Conservation (phyloP, 1,140 invertebrate species). For the Holcopasites calliopsidis region DNA sequence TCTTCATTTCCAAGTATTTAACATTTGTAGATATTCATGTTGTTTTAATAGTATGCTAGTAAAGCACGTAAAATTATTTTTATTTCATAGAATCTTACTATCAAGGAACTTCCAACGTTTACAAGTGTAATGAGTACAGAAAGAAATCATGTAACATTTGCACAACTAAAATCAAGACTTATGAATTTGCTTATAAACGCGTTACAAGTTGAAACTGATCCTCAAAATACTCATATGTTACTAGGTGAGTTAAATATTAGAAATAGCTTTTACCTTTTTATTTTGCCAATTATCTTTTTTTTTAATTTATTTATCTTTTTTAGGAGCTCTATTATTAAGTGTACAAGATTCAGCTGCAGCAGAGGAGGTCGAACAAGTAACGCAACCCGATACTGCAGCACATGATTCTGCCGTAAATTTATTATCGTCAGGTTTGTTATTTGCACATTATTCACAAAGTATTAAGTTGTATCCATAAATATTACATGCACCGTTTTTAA, state of each 20-base stretch:
- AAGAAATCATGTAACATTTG: conserved; percentile 84
- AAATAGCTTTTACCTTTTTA: background rate
- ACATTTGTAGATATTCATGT: conserved; percentile 17
- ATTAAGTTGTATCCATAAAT: conserved; percentile 35
- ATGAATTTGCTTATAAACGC: conserved; percentile 93
- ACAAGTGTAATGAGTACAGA: conserved; percentile 76
- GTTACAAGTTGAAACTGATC: conserved; percentile 91
- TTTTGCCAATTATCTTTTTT: too few species aligned
- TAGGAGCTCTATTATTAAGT: conserved; percentile 86
- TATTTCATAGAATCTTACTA: conserved; percentile 83
- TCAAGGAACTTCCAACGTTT: conserved; percentile 85
- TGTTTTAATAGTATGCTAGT: background rate
- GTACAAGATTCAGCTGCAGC: conserved; percentile 90
- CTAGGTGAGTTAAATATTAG: conserved; percentile 81
- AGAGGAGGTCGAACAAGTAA: conserved; percentile 86
- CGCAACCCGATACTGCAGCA: conserved; percentile 79
- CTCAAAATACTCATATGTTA: conserved; percentile 94
- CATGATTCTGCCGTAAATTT: conserved; percentile 84
- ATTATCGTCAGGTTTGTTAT: conserved; percentile 84
- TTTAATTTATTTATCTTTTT: background rate
- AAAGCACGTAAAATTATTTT: conserved; percentile 10
- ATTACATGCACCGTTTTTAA: conserved; percentile 48
- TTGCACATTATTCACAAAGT: background rate
- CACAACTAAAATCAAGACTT: conserved; percentile 89
- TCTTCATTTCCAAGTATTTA: conserved; percentile 90